Evolutionary conservation across 1,140 invertebrate species (phyloP).

Genomic region (Hycleus cichorii): DNA sequence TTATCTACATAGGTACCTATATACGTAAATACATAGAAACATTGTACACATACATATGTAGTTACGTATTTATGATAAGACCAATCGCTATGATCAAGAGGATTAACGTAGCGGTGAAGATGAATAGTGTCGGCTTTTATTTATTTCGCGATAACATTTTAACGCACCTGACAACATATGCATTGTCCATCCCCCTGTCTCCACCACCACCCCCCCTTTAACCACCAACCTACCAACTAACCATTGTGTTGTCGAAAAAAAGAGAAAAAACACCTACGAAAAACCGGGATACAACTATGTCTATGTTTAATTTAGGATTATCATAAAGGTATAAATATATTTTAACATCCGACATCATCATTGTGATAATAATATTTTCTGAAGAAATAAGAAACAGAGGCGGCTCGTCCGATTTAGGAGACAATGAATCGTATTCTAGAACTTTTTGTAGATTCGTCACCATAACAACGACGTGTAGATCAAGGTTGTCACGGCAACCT

Average conservation of each 20-base stretch:
- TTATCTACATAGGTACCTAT: slow-evolving; percentile 1
- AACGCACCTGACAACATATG: slow-evolving; percentile 19
- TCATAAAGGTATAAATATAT: background rate
- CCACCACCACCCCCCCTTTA: too few relatives aligned
- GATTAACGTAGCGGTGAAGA: slow-evolving; percentile 18
- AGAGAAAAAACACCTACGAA: background rate
- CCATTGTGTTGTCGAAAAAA: too few relatives aligned
- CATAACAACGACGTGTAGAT: too few relatives aligned
- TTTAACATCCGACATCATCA: background rate
- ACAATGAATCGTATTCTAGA: too few relatives aligned
- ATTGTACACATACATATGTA: too few relatives aligned
- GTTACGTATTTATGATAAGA: background rate
- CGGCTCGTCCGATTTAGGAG: too few relatives aligned
- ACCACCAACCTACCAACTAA: background rate
- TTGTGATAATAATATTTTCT: background rate
- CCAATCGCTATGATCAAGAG: slow-evolving; percentile 11
- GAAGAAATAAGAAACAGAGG: background rate
- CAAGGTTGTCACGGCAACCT: too few relatives aligned
- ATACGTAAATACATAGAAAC: background rate
- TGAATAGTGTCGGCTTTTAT: slow-evolving; percentile 17
- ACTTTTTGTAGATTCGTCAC: too few relatives aligned
- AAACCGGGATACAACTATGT: background rate
- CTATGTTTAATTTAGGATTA: background rate
- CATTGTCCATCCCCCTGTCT: background rate
- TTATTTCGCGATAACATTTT: slow-evolving; percentile 15